Evolutionary conservation across 2,888 invertebrate species (phyloP).

Genomic region (Ptychoptera contaminata): DNA sequence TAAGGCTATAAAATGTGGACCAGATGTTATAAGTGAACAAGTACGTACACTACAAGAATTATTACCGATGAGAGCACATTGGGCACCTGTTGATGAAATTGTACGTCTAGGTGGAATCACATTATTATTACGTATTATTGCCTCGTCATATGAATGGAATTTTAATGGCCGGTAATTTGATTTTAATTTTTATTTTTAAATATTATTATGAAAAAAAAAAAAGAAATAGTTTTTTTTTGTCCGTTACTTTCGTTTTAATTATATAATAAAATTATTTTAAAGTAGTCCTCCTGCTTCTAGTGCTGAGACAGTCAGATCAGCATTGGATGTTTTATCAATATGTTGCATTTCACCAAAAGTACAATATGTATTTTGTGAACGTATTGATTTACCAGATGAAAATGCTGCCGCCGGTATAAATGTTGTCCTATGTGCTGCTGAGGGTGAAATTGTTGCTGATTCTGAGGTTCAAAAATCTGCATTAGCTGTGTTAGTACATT

Average conservation of each 20-base stretch:
- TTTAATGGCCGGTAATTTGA: constrained; percentile 53
- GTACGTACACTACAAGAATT: constrained; percentile 65
- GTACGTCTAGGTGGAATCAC: constrained; percentile 68
- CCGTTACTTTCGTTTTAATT: neutral
- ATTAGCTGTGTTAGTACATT: constrained; percentile 78
- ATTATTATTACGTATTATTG: constrained; percentile 70
- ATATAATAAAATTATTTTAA: neutral
- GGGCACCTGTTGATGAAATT: constrained; percentile 83
- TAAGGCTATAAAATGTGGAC: constrained; percentile 45
- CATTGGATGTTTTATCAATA: constrained; percentile 76
- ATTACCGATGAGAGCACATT: constrained; percentile 58
- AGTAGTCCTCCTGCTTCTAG: constrained; percentile 26
- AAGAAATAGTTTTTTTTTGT: neutral
- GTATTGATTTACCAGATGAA: constrained; percentile 61
- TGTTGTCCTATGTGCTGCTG: constrained; percentile 71
- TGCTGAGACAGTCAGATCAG: constrained; percentile 66
- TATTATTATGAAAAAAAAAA: neutral
- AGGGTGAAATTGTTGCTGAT: constrained; percentile 81
- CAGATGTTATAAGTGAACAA: constrained; percentile 75
- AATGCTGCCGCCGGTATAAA: constrained; percentile 63
- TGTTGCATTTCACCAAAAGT: constrained; percentile 79
- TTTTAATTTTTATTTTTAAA: neutral
- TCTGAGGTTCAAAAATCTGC: constrained; percentile 87
- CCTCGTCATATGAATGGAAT: constrained; percentile 84
- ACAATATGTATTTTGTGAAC: constrained; percentile 55